A percentile compares a stretch with the other conserved stretches of the same genome.
phyloP scores from a whole-genome alignment of 2,888 invertebrate species.

The Oxyscelio sp. region DNA sequence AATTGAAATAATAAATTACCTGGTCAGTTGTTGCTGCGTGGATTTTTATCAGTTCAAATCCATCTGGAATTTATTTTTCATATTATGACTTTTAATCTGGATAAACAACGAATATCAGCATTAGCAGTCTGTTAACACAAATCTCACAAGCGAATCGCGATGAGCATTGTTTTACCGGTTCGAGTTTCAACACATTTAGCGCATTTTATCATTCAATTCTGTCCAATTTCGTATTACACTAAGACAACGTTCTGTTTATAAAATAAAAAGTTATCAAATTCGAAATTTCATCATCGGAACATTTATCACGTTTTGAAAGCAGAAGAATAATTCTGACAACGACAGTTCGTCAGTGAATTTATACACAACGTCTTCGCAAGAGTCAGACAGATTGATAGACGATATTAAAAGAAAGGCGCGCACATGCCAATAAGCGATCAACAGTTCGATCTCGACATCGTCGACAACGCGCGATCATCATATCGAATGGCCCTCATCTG shows the following conservation, averaged over 20 bases:
- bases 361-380: slow-evolving; percentile 58
- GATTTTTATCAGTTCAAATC: too few species aligned
- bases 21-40: too few species aligned
- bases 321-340: slow-evolving; percentile 43
- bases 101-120: too few species aligned
- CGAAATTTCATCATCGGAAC: slow-evolving; percentile 43
- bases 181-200: too few species aligned
- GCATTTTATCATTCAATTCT: neutral
- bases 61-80: too few species aligned
- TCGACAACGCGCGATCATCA: slow-evolving; percentile 73
- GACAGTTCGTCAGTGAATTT: slow-evolving; percentile 47
- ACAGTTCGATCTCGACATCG: slow-evolving; percentile 60
- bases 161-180: too few species aligned
- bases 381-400: slow-evolving; percentile 72
- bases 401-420: slow-evolving; percentile 65
- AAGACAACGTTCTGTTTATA: neutral
- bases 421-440: slow-evolving; percentile 63
- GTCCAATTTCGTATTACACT: neutral
- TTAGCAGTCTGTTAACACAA: too few species aligned
- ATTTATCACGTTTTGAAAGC: slow-evolving; percentile 49
- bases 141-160: too few species aligned
- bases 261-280: slow-evolving; percentile 46
- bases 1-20: too few species aligned
- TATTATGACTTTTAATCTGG: too few species aligned
- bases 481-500: slow-evolving; percentile 57